phyloP scores from a whole-genome alignment of 2,797 vertebrate genomes.

The Aphelocoma californica region DNA sequence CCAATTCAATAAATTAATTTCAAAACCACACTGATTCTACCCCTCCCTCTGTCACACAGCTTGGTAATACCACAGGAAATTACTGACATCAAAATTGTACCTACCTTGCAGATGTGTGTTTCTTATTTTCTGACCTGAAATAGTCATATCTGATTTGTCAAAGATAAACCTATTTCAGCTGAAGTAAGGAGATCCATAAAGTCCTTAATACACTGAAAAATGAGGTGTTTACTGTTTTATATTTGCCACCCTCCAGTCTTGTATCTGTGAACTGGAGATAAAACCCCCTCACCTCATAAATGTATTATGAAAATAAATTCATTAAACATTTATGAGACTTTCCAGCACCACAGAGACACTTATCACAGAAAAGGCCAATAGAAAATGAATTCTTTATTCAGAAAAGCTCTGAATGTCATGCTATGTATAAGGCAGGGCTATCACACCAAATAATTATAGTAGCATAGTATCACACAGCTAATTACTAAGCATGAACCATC shows the following conservation, averaged over 20 bases:
- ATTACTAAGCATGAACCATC: not conserved
- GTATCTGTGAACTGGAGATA: not conserved
- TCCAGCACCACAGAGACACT: not conserved
- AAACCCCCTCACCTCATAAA: not conserved
- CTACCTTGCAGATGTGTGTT: not conserved
- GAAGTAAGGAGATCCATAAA: not conserved
- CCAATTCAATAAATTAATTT: not conserved
- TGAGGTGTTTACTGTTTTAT: fast-evolving
- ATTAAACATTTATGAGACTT: not conserved
- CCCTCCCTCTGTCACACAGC: not conserved
- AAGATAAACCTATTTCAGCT: not conserved
- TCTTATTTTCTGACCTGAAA: not conserved
- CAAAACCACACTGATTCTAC: not conserved
- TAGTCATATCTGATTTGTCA: not conserved
- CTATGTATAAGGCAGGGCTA: not conserved
- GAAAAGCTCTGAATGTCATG: not conserved
- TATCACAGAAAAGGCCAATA: not conserved
- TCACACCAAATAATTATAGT: not conserved
- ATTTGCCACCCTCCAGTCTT: not conserved
- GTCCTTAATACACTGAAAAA: not conserved
- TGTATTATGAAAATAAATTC: not conserved
- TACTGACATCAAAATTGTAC: not conserved
- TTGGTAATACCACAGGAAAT: not conserved
- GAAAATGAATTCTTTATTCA: not conserved
- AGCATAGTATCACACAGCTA: not conserved